A percentile compares a stretch with the other conserved stretches of the same genome.
These are phyloP conservation scores for Andrena dorsata DNA, from an alignment of 2,888 invertebrate genomes.

Conservation along the genomic window DNA sequence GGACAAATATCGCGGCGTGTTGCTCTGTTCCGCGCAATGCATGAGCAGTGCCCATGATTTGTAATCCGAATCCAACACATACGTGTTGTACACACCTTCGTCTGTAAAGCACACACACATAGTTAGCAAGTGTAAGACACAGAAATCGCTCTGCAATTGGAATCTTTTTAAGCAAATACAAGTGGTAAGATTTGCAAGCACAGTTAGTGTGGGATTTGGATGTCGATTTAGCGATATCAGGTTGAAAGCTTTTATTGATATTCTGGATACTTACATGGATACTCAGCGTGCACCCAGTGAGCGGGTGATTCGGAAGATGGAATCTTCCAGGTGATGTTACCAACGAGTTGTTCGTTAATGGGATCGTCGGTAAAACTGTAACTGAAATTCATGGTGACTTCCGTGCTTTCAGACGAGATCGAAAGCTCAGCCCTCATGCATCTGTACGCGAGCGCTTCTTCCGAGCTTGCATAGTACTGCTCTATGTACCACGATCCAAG, in stretches of 20 bases:
- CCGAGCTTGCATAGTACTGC: constrained; percentile 95
- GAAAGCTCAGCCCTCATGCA: constrained; percentile 93
- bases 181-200: too few relatives aligned
- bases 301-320: constrained; percentile 91
- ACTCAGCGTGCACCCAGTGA: constrained; percentile 95
- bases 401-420: constrained; percentile 85
- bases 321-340: constrained; percentile 95
- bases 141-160: too few relatives aligned
- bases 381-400: constrained; percentile 95
- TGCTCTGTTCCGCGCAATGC: constrained; percentile 94
- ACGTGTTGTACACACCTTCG: constrained; percentile 95
- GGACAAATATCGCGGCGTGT: constrained; percentile 92
- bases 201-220: too few relatives aligned
- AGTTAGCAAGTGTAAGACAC: too few relatives aligned
- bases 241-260: too few relatives aligned
- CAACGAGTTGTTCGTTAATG: constrained; percentile 91
- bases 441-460: constrained; percentile 93
- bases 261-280: constrained; percentile 87
- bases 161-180: too few relatives aligned
- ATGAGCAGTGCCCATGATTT: constrained; percentile 93
- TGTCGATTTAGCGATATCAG: too few relatives aligned
- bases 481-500: constrained; percentile 94
- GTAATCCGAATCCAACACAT: constrained; percentile 94
- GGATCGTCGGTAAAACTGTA: constrained; percentile 95
- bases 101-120: constrained; percentile 86